Percentiles rank a stretch among this genome's conserved stretches.
phyloP scores from a whole-genome alignment of 2,113 vertebrate species.

The Galbula dea region DNA sequence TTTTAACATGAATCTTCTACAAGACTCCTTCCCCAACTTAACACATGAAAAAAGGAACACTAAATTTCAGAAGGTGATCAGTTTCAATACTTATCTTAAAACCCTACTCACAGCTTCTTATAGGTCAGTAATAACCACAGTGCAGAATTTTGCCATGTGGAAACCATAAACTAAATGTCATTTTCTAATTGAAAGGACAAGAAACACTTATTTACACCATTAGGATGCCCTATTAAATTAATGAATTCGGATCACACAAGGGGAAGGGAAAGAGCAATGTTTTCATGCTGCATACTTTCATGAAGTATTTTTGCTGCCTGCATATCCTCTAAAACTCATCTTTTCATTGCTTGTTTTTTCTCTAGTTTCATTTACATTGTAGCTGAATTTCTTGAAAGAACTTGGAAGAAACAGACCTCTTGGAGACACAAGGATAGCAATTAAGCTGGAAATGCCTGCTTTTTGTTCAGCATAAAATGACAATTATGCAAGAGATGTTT shows the following conservation, averaged over 20 bases:
- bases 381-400: background rate
- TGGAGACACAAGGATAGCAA: constrained; percentile 8
- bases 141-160: background rate
- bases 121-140: background rate
- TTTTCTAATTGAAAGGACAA: background rate
- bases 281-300: background rate
- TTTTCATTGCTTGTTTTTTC: background rate
- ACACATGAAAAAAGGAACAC: background rate
- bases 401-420: background rate
- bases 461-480: background rate
- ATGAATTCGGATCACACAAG: background rate
- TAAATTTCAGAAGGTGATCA: too few relatives aligned
- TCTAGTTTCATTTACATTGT: background rate
- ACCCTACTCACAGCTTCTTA: background rate
- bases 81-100: background rate
- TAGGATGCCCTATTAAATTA: background rate
- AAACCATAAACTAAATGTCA: background rate
- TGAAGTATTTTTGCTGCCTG: background rate
- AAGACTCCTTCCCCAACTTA: background rate
- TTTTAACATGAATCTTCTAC: fast-evolving
- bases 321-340: too few relatives aligned
- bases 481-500: constrained; percentile 11
- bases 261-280: background rate
- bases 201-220: background rate
- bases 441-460: background rate